Evolutionary conservation across 2,113 vertebrate genomes (phyloP).

Genomic region (Opisthocomus hoazin): DNA sequence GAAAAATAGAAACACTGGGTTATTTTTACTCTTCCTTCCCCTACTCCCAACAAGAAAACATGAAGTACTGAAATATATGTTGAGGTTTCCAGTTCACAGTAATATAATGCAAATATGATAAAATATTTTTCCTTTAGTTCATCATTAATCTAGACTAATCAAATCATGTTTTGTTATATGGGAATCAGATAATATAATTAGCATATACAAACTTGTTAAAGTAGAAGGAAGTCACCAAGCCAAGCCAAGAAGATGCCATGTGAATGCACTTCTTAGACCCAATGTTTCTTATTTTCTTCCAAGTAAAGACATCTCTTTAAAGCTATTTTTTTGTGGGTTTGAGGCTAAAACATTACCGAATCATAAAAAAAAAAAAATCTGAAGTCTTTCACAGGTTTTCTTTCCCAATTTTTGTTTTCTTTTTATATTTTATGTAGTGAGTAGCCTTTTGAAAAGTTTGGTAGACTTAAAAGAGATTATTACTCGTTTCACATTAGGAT

Average conservation of each 20-base stretch:
- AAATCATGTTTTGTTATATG: background rate
- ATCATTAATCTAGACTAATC: background rate
- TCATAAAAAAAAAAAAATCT: background rate
- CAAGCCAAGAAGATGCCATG: background rate
- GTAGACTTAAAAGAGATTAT: background rate
- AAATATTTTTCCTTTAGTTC: background rate
- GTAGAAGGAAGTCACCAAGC: background rate
- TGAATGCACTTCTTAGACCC: background rate
- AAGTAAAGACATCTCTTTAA: background rate
- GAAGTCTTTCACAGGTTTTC: background rate
- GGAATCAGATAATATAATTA: background rate
- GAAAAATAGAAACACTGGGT: background rate
- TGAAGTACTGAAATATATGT: background rate
- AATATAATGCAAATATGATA: background rate
- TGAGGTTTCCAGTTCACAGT: background rate
- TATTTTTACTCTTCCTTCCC: background rate
- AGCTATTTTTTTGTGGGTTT: background rate
- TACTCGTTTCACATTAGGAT: background rate
- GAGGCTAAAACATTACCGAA: background rate
- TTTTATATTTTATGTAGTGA: background rate
- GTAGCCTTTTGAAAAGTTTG: background rate
- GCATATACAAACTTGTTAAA: background rate
- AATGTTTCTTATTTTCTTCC: background rate
- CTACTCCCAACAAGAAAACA: background rate
- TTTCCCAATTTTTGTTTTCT: background rate